Base-by-base conservation (phyloP, 2,797 vertebrate species). In the Tiaroga cobitis region DNA sequence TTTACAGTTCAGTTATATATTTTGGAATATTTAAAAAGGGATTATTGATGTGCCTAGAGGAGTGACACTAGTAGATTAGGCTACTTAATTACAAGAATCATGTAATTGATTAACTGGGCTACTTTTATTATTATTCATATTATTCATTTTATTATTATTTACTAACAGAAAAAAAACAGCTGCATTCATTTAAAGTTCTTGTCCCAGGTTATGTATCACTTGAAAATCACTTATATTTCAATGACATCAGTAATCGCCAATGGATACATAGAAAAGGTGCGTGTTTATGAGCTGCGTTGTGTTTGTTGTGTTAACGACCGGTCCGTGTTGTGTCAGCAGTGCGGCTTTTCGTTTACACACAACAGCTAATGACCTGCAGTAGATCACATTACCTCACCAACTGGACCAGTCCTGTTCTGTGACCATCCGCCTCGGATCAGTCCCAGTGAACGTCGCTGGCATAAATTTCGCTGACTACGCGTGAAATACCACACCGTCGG, bases 281-380 rank as follows among this genome's bases (percentile, higher is more conserved):
- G 65, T 37, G 76, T 89, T 89, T 87, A 88, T 86, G 85, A 85
- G 80, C 73, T 82, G 78, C 85, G 76, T 63, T 68, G 72, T 86
- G 76, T 82, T 75, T 85, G 78, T 89, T 89, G 84, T 89, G 87
- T 89, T 88, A 82, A 83, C 85, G 85, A 86, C 81, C 69, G 76
- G 73, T 82, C 72, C 79, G 74, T 79, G 63, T 87, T 87, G 81
- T 90, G 90, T 89, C 89, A 90, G 90, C 88, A 89, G 24, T 81
- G 82, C 84, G 70, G 85, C 82, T 75, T 87, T 85, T 83, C 73
- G 86, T 91, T 90, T 91, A 90, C 90, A 91, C 85, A 89, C 78
- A 90, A 91, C 89, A 91, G 39, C 76, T 86, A 75, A 90, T 90
- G 82, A 91, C 84, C 88, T 86, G 82, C 80, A 84, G 67, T 61